Base-by-base conservation (phyloP, 2,113 vertebrate species). In the Merops nubicus region DNA sequence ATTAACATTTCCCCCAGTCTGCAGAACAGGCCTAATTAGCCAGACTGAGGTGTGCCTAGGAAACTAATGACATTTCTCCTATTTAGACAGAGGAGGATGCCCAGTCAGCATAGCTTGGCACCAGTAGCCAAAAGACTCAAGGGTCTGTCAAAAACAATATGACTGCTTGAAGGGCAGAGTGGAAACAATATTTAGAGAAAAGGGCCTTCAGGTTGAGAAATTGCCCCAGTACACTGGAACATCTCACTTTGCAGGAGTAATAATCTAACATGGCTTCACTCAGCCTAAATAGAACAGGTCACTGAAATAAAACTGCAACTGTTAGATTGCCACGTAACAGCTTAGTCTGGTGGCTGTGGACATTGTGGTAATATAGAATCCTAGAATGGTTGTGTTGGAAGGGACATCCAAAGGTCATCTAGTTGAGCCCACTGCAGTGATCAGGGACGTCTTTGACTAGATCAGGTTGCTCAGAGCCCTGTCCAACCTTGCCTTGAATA, bases 1-100 rank as follows among this genome's bases (percentile, higher is more conserved):
- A 86, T 96, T 97, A 94, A 69, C 65, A 69, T 56, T 11, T n/a
- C 17, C 17, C 81, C 21, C 31, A 53, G 65, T 38, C 69, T 60
- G 36, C 11, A 14, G 53, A 89, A 78, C 17, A 75, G 53, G 40
- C 9, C 62, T 91, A 91, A 96, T 93, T 87, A 96, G 40, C 40
- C 88, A 79, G 83, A 19, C 51, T 19, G 79, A 82, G 65, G 43
- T 45, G 28, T 81, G 80, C 68, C 48, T 65, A 50, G 89, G 26
- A 94, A 85, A 33, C 25, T 22, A 91, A 92, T 78, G 31, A 15
- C 25, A 48, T 88, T 57, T 38, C 29, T 50, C 36, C 17, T 29
- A 0, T 68, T 68, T 67, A 69, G 69, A 45, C 2, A 6, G 36
- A 16, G 12, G 22, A 50, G 40, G 60, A 57, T 53, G 43, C 48